These are phyloP conservation scores for Cantharis lateralis DNA, from an alignment of 2,888 invertebrate species.

Conservation along the genomic window DNA sequence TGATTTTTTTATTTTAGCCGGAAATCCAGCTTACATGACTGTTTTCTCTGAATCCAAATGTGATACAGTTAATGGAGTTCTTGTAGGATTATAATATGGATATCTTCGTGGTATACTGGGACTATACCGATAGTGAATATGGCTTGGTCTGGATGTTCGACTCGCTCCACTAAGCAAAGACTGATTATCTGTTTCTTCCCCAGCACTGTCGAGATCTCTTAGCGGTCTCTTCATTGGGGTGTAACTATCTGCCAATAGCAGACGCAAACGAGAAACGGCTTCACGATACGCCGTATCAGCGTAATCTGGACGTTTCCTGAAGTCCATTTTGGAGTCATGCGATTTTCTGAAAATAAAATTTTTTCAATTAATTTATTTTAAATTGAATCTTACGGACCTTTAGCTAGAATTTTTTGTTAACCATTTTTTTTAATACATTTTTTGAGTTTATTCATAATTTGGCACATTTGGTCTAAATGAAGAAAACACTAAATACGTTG, in stretches of 20 bases:
- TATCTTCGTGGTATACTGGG: conserved; percentile 29
- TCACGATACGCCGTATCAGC: conserved; percentile 85
- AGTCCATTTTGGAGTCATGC: conserved; percentile 56
- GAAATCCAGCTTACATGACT: background rate
- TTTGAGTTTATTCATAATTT: background rate
- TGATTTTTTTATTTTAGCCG: background rate
- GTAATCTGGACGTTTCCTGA: conserved; percentile 71
- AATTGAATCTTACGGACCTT: background rate
- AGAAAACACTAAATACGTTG: background rate
- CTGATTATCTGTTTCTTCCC: conserved; percentile 64
- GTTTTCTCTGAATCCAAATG: conserved; percentile 9
- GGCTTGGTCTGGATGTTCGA: conserved; percentile 32
- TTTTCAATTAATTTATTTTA: background rate
- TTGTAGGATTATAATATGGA: conserved; percentile 30
- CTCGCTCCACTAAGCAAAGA: conserved; percentile 55
- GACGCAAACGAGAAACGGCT: conserved; percentile 78
- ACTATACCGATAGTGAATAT: conserved; percentile 32
- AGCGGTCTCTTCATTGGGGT: conserved; percentile 58
- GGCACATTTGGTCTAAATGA: background rate
- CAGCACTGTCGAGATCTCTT: conserved; percentile 59
- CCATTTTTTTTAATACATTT: background rate
- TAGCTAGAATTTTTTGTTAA: background rate
- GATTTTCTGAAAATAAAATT: conserved; percentile 11
- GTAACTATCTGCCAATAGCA: conserved; percentile 78
- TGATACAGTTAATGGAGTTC: background rate